Conservation (phyloP, 2,797 vertebrate species). For the Margarornis squamiger region DNA sequence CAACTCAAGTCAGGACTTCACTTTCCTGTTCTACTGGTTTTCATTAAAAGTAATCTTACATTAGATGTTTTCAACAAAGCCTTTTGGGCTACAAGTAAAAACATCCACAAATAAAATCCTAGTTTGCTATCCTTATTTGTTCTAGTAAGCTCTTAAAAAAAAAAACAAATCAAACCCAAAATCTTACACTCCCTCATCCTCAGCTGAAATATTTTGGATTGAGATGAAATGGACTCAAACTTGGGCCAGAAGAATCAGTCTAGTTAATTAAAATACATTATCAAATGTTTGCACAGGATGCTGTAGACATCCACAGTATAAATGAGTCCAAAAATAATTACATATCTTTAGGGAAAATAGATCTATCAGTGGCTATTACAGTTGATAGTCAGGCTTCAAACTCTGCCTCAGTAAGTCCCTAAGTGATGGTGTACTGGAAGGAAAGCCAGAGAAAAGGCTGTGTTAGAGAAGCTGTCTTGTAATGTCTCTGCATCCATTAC, state of each 20-base stretch:
- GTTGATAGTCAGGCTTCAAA: background rate
- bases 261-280: background rate
- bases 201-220: background rate
- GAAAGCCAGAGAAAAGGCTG: background rate
- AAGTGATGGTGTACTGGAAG: background rate
- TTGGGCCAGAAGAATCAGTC: background rate
- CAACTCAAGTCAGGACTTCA: background rate
- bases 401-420: background rate
- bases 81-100: background rate
- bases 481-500: background rate
- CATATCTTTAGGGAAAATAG: background rate
- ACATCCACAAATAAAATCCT: background rate
- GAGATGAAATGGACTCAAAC: background rate
- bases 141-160: background rate
- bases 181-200: background rate
- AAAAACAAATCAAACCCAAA: background rate
- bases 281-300: background rate
- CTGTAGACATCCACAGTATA: background rate
- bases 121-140: background rate
- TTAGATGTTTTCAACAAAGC: background rate
- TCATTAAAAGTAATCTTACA: background rate
- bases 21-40: background rate
- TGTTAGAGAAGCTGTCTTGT: background rate
- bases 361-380: background rate
- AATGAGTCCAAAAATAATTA: background rate